These are phyloP conservation scores for Sinocyclocheilus rhinocerous DNA, from an alignment of 2,113 vertebrate genomes.

Conservation along the genomic window DNA sequence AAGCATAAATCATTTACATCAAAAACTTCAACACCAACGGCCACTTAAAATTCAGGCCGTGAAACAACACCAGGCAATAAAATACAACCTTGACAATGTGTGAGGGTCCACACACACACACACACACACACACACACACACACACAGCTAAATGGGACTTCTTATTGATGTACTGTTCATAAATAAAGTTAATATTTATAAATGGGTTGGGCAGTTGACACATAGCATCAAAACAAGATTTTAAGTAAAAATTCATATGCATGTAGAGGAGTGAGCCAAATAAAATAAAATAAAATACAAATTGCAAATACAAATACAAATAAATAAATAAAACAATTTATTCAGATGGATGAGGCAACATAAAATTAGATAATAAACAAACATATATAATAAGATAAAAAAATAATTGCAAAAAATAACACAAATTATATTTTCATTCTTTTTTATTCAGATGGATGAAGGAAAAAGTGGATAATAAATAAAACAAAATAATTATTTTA, in stretches of 20 bases:
- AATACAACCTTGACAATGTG: conserved; percentile 38
- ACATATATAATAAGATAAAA: no score
- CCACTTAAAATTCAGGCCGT: conserved; percentile 20
- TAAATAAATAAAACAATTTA: no score
- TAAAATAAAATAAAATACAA: no score
- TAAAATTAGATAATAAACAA: no score
- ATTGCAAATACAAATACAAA: no score
- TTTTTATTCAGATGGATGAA: no score
- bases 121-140: not conserved
- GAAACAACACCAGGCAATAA: conserved; percentile 33
- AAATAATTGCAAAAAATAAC: no score
- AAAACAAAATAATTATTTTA: not conserved
- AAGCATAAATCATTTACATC: conserved; percentile 33
- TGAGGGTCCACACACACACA: not conserved
- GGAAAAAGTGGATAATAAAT: no score
- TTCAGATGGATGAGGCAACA: no score
- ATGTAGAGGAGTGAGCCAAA: not conserved
- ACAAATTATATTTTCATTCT: no score
- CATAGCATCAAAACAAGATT: not conserved
- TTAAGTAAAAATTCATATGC: not conserved
- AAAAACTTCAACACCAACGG: not conserved
- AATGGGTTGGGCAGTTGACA: not conserved
- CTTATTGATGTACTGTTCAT: conserved; percentile 1
- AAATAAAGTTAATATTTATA: not conserved
- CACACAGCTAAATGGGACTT: not conserved